Conservation (phyloP, 2,888 invertebrate genomes). For the Dicyrtoma fusca region DNA sequence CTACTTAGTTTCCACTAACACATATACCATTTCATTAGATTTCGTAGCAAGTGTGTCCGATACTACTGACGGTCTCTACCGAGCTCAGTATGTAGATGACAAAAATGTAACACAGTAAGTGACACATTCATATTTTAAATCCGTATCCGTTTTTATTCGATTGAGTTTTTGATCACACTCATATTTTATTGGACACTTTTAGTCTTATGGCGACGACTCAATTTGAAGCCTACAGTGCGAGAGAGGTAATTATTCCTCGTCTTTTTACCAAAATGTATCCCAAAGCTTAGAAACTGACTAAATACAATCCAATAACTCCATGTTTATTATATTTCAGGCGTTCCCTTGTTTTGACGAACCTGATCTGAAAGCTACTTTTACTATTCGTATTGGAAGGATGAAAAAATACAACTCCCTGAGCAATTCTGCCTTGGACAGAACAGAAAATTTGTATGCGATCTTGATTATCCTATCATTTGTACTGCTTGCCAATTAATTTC, state of each 20-base stretch:
- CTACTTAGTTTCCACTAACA: background rate
- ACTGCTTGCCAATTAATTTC: background rate
- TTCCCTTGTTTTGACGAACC: conserved; percentile 45
- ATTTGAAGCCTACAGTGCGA: conserved; percentile 36
- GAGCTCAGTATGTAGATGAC: conserved; percentile 40
- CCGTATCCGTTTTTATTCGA: background rate
- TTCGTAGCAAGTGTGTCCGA: conserved; percentile 41
- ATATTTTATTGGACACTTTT: background rate
- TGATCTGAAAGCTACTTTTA: conserved; percentile 41
- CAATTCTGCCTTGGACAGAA: conserved; percentile 33
- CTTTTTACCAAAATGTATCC: background rate
- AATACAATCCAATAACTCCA: background rate
- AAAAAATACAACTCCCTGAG: conserved; percentile 36
- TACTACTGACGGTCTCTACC: conserved; percentile 46
- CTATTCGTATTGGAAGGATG: conserved; percentile 38
- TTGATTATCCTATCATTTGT: background rate
- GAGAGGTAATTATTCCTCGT: conserved; percentile 33
- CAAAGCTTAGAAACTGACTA: too few species aligned
- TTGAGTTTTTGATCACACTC: background rate
- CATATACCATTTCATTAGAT: conserved; percentile 39
- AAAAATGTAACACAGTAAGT: conserved; percentile 10
- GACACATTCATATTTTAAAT: background rate
- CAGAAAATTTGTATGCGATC: background rate
- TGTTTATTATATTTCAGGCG: conserved; percentile 5
- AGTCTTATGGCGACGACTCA: conserved; percentile 43